Percentiles rank a stretch among this genome's conserved stretches.
phyloP scores from a whole-genome alignment of 2,888 invertebrate species.

The Furcula furcula region DNA sequence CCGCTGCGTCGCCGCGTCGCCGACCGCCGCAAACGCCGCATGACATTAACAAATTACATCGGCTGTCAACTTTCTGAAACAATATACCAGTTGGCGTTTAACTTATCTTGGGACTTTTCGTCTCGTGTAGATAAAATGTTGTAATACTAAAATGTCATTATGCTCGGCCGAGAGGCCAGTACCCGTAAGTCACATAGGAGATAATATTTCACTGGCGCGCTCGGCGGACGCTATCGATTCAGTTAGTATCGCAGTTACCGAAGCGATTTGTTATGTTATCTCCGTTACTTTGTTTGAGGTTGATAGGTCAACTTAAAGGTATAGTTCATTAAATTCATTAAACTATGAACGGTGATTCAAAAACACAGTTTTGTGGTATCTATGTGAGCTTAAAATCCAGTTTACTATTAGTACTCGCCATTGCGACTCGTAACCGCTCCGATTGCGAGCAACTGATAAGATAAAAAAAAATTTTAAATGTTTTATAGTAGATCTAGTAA shows the following conservation, averaged over 20 bases:
- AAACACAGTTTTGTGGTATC: constrained; percentile 1
- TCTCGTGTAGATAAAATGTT: constrained; percentile 77
- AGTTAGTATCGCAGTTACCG: constrained; percentile 62
- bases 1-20: constrained; percentile 42
- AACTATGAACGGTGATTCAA: constrained; percentile 14
- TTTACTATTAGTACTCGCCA: neutral
- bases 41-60: constrained; percentile 79
- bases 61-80: constrained; percentile 77
- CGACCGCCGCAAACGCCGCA: constrained; percentile 41
- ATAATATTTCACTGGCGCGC: constrained; percentile 68
- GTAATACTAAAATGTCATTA: constrained; percentile 81
- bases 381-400: neutral
- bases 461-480: neutral
- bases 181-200: constrained; percentile 62
- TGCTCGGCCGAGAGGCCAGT: constrained; percentile 60
- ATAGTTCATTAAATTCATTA: constrained; percentile 52
- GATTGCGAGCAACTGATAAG: neutral
- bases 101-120: constrained; percentile 77
- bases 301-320: constrained; percentile 70
- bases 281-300: constrained; percentile 69
- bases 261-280: constrained; percentile 77
- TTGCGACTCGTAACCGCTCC: neutral
- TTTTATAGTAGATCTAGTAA: neutral
- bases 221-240: constrained; percentile 56
- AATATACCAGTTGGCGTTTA: constrained; percentile 79